Base-by-base conservation (phyloP, 2,113 vertebrate species). In the Setophaga coronata region DNA sequence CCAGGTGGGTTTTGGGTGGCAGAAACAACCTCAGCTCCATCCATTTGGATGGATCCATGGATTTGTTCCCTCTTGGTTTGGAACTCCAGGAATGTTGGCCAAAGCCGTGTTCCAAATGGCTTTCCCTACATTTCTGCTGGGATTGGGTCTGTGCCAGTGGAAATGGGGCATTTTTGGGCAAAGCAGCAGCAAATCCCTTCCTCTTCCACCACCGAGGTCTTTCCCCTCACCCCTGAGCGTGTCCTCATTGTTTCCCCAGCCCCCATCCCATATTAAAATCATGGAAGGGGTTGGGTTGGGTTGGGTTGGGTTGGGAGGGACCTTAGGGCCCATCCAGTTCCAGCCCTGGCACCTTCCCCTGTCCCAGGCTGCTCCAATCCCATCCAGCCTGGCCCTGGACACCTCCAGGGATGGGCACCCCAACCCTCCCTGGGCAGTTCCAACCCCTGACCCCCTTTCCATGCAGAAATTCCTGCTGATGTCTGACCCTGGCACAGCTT, bases 21-120 rank as follows among this genome's bases (percentile, higher is more conserved):
- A 42, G 82, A 19, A 77, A 24, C 18, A 14, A 21, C 29, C 10
- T 60, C 1, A 2, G 18, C 50, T 61, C 48, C 56, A 4, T 65
- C 64, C 1, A 0, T 42, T 12, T n/a, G 17, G 20, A 14, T 40
- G 57, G 13, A 50, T 20, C 45, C 6, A 13, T 16, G 7, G 18
- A 14, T 77, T 45, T 67, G 26, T 13, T 50, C 66, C 25, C 34
- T 33, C 23, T 19, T 13, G 72, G n/a, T 93, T 62, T 67, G 47
- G 54, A 89, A 26, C 40, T 7, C 58, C 11, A 3, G 78, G 64
- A 50, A 31, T 1, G 1, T 10, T 50, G 51, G 31, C 60, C 58
- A 8, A n/a, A 36, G 54, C 20, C 34, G 2, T 1, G 12, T 10
- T 43, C 21, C 0, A 1, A 10, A 4, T 23, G 33, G 9, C 13